These are phyloP conservation scores for Sarcophaga caerulescens DNA, from an alignment of 2,888 invertebrate genomes.

Conservation along the genomic window DNA sequence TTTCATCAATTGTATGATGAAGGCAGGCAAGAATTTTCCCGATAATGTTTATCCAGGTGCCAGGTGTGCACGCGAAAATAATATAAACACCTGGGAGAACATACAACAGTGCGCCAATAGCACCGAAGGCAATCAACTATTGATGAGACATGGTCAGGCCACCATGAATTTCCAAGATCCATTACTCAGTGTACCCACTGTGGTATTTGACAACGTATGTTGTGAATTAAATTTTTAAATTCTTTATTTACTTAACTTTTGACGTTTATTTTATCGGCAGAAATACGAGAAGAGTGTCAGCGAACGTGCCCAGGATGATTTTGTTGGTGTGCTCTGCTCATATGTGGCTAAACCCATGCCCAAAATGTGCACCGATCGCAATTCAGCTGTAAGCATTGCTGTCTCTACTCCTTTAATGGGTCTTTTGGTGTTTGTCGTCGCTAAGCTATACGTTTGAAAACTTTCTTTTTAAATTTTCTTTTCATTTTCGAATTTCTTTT, in stretches of 20 bases:
- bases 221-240: constrained; percentile 30
- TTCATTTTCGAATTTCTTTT: background rate
- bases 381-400: constrained; percentile 73
- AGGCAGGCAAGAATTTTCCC: constrained; percentile 79
- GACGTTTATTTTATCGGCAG: constrained; percentile 79
- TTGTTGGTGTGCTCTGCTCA: constrained; percentile 84
- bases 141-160: constrained; percentile 82
- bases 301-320: constrained; percentile 83
- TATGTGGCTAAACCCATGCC: constrained; percentile 77
- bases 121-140: constrained; percentile 78
- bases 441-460: constrained; percentile 69
- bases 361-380: constrained; percentile 73
- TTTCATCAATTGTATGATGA: constrained; percentile 81
- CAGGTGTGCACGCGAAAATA: constrained; percentile 80
- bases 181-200: constrained; percentile 85
- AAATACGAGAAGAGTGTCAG: constrained; percentile 83
- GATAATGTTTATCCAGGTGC: constrained; percentile 80
- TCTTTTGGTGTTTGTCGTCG: constrained; percentile 71
- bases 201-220: constrained; percentile 83
- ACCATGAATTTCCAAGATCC: constrained; percentile 83
- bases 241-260: constrained; percentile 57
- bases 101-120: constrained; percentile 82
- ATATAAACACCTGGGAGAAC: constrained; percentile 80
- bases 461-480: background rate
- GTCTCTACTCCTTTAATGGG: constrained; percentile 71